phyloP scores from a whole-genome alignment of 2,113 vertebrate genomes.

The Hoplias malabaricus region DNA sequence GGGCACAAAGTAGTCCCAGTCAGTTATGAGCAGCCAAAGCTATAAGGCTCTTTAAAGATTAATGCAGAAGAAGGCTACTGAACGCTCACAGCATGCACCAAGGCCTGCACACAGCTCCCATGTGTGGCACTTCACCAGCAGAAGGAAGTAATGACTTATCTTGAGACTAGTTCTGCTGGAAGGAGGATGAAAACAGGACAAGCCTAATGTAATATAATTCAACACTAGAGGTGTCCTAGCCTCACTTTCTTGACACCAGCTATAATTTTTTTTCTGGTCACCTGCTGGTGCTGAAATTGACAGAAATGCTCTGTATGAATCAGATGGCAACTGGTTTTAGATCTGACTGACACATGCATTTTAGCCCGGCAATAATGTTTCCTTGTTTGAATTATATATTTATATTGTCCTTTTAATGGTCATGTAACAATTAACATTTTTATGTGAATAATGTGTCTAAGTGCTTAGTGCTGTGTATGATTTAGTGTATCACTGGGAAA shows the following conservation, averaged over 20 bases:
- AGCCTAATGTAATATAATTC: neutral
- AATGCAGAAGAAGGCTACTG: conserved; percentile 17
- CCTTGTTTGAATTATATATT: too few species aligned
- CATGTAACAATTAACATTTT: too few species aligned
- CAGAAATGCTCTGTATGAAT: too few species aligned
- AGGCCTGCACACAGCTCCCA: neutral
- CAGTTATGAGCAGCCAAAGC: conserved; percentile 15
- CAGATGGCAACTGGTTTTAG: too few species aligned
- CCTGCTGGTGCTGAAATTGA: neutral
- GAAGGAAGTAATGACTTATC: neutral
- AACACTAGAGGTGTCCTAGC: neutral
- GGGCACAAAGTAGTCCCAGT: conserved; percentile 34
- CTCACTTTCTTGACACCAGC: neutral
- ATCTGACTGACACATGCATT: too few species aligned
- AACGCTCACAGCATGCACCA: neutral
- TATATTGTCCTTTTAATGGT: too few species aligned
- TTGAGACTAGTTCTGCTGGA: neutral
- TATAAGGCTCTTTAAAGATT: conserved; percentile 39
- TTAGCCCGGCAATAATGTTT: too few species aligned
- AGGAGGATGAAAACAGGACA: too few species aligned
- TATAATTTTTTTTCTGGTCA: neutral
- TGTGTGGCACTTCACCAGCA: neutral
- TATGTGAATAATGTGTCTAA: too few species aligned
- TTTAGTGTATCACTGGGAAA: too few species aligned
- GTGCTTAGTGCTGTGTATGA: too few species aligned